Evolutionary conservation across 2,888 invertebrate species (phyloP).

Genomic region (Asteroscopus sphinx): DNA sequence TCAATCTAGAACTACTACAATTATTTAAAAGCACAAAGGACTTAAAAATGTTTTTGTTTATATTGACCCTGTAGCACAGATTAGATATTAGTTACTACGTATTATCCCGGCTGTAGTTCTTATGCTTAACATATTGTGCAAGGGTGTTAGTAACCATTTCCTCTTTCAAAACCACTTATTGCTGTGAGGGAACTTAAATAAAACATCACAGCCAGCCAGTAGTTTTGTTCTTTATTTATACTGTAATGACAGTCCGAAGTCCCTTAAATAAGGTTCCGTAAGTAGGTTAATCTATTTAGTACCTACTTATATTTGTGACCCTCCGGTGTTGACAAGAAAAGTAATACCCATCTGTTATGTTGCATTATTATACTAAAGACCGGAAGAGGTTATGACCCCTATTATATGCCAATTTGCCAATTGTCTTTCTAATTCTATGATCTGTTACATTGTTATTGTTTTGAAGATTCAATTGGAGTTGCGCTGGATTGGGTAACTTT

Average conservation of each 20-base stretch:
- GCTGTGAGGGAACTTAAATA: no score
- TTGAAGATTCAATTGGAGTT: background rate
- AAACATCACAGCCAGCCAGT: no score
- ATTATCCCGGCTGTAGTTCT: no score
- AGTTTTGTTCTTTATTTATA: no score
- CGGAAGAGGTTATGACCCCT: conserved; percentile 24
- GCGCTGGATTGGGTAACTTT: background rate
- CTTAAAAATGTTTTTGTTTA: no score
- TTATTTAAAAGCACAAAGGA: no score
- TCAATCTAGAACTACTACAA: no score
- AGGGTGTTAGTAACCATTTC: no score
- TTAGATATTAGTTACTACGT: no score
- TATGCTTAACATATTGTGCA: no score
- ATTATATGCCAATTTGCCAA: conserved; percentile 37
- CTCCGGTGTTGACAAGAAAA: conserved; percentile 43
- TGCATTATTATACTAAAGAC: conserved; percentile 8
- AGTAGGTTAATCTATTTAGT: conserved; percentile 34
- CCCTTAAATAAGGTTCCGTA: background rate
- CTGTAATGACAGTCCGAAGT: conserved; percentile 16
- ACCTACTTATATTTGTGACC: conserved; percentile 28
- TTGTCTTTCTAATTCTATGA: conserved; percentile 40
- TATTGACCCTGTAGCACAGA: no score
- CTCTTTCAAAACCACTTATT: no score
- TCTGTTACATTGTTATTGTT: conserved; percentile 31
- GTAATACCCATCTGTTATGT: conserved; percentile 29